Evolutionary conservation across 2,888 invertebrate genomes (phyloP).

Genomic region (Mythimna ferrago): DNA sequence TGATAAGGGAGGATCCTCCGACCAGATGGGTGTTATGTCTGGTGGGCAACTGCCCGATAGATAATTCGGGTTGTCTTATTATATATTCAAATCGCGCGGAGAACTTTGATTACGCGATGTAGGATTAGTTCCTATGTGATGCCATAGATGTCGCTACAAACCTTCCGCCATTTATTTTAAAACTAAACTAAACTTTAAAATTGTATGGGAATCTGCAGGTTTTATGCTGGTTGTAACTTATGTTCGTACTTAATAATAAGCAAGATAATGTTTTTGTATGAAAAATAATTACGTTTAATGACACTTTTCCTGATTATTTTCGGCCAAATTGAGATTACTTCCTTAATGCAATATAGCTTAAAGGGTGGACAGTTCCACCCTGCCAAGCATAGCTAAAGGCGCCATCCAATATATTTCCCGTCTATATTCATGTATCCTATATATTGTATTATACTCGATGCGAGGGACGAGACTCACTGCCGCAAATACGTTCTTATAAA

Average conservation of each 20-base stretch:
- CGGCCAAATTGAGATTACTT: neutral
- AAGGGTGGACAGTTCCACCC: neutral
- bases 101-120: too few species aligned
- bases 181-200: neutral
- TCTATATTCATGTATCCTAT: constrained; percentile 50
- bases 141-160: too few species aligned
- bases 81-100: too few species aligned
- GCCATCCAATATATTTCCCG: constrained; percentile 40
- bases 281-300: neutral
- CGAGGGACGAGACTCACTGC: constrained; percentile 56
- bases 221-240: neutral
- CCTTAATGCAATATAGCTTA: neutral
- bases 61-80: too few species aligned
- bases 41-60: too few species aligned
- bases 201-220: neutral
- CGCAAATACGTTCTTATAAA: constrained; percentile 65
- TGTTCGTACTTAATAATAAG: neutral
- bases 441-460: constrained; percentile 62
- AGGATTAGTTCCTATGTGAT: too few species aligned
- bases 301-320: neutral
- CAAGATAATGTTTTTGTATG: neutral
- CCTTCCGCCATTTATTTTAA: neutral
- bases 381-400: constrained; percentile 13
- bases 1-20: too few species aligned
- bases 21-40: too few species aligned